Conservation (phyloP, 92 coral and sea anemone genomes). For the Desmophyllum pertusum region DNA sequence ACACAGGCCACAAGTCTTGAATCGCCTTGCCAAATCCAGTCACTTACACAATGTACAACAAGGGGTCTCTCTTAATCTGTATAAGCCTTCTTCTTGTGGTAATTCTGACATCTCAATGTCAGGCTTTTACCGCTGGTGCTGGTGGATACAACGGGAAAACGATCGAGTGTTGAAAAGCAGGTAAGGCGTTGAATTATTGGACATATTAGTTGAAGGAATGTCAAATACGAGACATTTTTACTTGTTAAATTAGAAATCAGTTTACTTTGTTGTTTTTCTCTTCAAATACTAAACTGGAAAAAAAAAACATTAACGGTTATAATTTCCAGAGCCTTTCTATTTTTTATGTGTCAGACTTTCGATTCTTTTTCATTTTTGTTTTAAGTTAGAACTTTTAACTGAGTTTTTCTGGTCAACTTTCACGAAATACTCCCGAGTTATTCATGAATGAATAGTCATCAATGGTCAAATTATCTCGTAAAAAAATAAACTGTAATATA, state of each 20-base stretch:
- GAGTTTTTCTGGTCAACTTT: not conserved
- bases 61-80: not conserved
- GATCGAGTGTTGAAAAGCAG: constrained; percentile 1
- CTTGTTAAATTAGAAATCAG: not conserved
- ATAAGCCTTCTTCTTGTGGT: not conserved
- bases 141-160: constrained; percentile 30
- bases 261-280: not conserved
- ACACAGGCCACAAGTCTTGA: not conserved
- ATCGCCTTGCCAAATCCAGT: not conserved
- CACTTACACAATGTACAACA: not conserved
- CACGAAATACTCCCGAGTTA: not conserved
- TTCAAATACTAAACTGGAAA: not conserved
- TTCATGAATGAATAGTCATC: not conserved
- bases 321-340: not conserved
- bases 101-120: not conserved
- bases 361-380: not conserved
- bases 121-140: constrained; percentile 41
- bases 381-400: not conserved
- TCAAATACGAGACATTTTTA: not conserved
- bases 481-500: not conserved
- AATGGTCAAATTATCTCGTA: not conserved
- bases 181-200: not conserved
- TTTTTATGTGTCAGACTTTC: not conserved
- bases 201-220: not conserved
- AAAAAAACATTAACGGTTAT: not conserved